phyloP scores from a whole-genome alignment of 2,797 vertebrate species.

The Limnodromus scolopaceus region DNA sequence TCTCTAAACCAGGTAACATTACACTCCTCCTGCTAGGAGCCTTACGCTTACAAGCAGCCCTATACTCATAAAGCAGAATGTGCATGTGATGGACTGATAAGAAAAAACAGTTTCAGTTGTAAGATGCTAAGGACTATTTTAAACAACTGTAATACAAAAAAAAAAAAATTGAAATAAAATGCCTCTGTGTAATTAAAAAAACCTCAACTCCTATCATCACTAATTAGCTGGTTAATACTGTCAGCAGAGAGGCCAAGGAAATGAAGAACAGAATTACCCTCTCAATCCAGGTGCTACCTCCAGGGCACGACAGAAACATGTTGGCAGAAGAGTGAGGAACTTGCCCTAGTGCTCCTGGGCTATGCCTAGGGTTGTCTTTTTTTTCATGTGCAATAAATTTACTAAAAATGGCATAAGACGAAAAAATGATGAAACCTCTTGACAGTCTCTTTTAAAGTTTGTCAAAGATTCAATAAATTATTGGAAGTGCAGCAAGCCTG shows the following conservation, averaged over 20 bases:
- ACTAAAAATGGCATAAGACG: constrained; percentile 63
- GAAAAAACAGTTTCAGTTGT: background rate
- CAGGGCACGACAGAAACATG: constrained; percentile 65
- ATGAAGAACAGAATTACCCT: constrained; percentile 40
- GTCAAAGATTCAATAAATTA: constrained; percentile 61
- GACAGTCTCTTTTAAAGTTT: constrained; percentile 69
- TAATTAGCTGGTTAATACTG: constrained; percentile 50
- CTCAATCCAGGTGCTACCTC: constrained; percentile 70
- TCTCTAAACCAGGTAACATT: background rate
- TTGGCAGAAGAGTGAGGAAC: constrained; percentile 45
- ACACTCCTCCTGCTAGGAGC: background rate
- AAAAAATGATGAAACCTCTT: constrained; percentile 56
- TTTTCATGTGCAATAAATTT: constrained; percentile 67
- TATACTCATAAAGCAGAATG: background rate
- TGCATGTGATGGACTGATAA: background rate
- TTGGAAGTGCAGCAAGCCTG: constrained; percentile 49
- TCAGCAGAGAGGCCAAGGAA: constrained; percentile 29
- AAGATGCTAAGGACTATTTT: background rate
- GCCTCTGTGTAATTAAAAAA: background rate
- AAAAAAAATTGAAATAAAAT: background rate
- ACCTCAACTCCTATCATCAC: background rate
- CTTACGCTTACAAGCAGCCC: background rate
- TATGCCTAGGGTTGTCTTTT: constrained; percentile 68
- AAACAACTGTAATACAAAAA: background rate
- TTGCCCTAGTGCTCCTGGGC: constrained; percentile 54